A percentile compares a stretch with the other conserved stretches of the same genome.
Evolutionary conservation across 1,140 invertebrate genomes (phyloP).

Genomic region (Teleogryllus occipitalis): DNA sequence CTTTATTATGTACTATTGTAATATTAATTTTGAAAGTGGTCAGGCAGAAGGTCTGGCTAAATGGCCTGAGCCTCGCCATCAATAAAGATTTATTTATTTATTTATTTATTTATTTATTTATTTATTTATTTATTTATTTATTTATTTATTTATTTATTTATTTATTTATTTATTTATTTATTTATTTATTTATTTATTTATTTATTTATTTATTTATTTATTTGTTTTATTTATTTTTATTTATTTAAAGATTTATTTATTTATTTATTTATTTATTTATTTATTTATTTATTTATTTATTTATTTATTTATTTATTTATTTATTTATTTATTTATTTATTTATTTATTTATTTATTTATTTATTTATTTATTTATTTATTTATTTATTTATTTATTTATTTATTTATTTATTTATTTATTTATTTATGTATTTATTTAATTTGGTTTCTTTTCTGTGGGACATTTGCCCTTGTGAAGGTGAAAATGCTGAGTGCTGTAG

Average conservation of each 20-base stretch:
- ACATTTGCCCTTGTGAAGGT: too few species aligned
- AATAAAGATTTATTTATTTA: slow-evolving; percentile 2
- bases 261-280: neutral
- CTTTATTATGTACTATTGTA: neutral
- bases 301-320: neutral
- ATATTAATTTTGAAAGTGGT: too few species aligned
- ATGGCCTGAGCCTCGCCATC: too few species aligned
- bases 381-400: slow-evolving; percentile 5
- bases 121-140: slow-evolving; percentile 5
- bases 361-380: neutral
- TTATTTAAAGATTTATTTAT: too few species aligned
- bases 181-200: neutral
- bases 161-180: neutral
- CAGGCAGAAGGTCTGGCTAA: too few species aligned
- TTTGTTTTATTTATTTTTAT: too few species aligned
- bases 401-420: neutral
- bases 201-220: neutral
- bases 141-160: neutral
- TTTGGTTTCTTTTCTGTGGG: neutral
- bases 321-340: neutral
- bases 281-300: neutral
- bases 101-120: neutral
- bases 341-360: neutral
- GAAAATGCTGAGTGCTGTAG: too few species aligned
- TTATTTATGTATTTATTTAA: neutral